Base-by-base conservation (phyloP, 2,888 invertebrate genomes). In the Melieria omissa region DNA sequence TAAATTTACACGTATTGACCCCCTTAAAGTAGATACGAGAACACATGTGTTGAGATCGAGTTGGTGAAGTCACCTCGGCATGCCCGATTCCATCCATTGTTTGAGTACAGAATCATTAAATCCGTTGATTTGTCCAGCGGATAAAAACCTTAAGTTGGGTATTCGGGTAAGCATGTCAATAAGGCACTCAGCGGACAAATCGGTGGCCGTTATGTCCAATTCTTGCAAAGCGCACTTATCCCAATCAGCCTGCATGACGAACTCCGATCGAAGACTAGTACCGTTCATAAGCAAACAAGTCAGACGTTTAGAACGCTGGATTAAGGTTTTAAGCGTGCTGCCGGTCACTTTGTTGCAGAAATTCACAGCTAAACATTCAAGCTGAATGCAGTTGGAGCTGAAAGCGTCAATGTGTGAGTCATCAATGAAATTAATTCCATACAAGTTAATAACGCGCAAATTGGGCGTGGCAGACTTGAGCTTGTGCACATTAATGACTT, bases 331-430 rank as follows among this genome's bases (percentile, higher is more conserved):
- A 88, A 99, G 91, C 0, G 98, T 97, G 10, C 97, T 93, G 0
- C 99, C 99, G 0, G 95, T 98, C 54, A 99, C 98, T 86, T 99
- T 98, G 77, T 95, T 91, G 87, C 99, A 99, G 88, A 92, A 99
- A 88, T 99, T 99, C 7, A 99, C 95, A 5, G 99, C 97, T 74
- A 99, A 88, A 82, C 98, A 98, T 88, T 99, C 99, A 83, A 99
- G 88, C 92, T 99, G 90, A 80, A 98, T 98, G 85, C 98, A 98
- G 84, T 98, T 98, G 4, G 95, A 95, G 79, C 95, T 95, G 86
- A 99, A 96, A 0, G 99, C 97, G 85, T 99, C 99, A 63, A 99
- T 98, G 81, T 99, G 99, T 0, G 96, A 96, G 89, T 99, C 99
- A 80, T 99, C 99, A 7, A 98, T 95, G 80, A 98, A 98, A 87